Percentiles rank a stretch among this genome's conserved stretches.
phyloP scores from a whole-genome alignment of 2,888 invertebrate species.

The Noctua pronuba region DNA sequence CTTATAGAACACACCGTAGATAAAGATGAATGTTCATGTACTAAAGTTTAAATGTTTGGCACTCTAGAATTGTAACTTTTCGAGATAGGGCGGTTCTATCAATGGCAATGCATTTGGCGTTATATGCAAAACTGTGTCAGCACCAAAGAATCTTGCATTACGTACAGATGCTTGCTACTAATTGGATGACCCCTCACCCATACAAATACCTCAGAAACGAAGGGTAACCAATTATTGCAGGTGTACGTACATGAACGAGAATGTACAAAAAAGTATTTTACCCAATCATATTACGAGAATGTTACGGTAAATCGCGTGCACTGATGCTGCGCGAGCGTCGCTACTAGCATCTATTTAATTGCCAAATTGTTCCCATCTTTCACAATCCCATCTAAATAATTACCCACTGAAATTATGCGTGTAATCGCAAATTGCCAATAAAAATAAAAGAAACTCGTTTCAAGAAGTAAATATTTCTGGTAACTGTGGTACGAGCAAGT shows the following conservation, averaged over 20 bases:
- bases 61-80: neutral
- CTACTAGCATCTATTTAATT: conserved; percentile 64
- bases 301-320: conserved; percentile 65
- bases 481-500: conserved; percentile 59
- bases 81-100: neutral
- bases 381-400: conserved; percentile 64
- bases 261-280: conserved; percentile 25
- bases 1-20: neutral
- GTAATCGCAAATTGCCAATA: conserved; percentile 76
- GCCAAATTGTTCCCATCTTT: conserved; percentile 60
- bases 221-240: conserved; percentile 31
- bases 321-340: conserved; percentile 40
- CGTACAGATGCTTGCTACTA: neutral
- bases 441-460: conserved; percentile 72
- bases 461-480: conserved; percentile 55
- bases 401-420: conserved; percentile 68
- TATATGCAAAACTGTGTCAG: neutral
- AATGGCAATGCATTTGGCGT: neutral
- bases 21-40: neutral
- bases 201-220: conserved; percentile 20
- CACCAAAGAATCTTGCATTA: neutral
- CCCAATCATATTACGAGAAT: conserved; percentile 31
- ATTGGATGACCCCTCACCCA: conserved; percentile 10
- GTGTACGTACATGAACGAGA: conserved; percentile 31
- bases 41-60: neutral